A percentile compares a stretch with the other conserved stretches of the same genome.
These are phyloP conservation scores for Epinotia ramella DNA, from an alignment of 2,888 invertebrate genomes.

Conservation along the genomic window DNA sequence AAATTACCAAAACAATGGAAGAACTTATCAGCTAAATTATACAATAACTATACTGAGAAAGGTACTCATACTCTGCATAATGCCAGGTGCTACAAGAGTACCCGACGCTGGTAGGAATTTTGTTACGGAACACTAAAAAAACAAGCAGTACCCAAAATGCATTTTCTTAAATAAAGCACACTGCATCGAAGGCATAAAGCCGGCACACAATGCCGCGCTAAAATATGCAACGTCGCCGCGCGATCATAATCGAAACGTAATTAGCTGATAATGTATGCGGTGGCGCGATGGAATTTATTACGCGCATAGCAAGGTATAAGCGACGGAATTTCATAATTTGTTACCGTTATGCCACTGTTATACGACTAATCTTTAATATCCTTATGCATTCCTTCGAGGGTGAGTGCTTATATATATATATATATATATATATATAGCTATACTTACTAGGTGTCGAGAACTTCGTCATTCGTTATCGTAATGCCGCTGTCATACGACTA, in stretches of 20 bases:
- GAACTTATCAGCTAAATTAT: no score
- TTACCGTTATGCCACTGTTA: constrained; percentile 12
- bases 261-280: constrained; percentile 59
- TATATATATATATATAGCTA: no score
- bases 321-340: constrained; percentile 10
- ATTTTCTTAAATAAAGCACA: constrained; percentile 39
- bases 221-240: constrained; percentile 65
- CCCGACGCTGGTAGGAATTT: neutral
- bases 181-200: constrained; percentile 53
- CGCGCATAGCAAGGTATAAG: constrained; percentile 15
- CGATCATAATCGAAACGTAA: constrained; percentile 64
- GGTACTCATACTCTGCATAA: no score
- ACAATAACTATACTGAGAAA: no score
- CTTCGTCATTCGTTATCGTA: no score
- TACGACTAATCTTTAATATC: neutral
- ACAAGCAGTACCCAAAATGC: neutral
- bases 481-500: no score
- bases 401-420: no score
- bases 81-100: no score
- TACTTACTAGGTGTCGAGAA: no score
- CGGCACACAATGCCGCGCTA: constrained; percentile 56
- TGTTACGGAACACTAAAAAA: neutral
- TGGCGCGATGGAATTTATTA: constrained; percentile 45
- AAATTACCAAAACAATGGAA: no score
- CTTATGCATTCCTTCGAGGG: neutral